Base-by-base conservation (phyloP, 2,888 invertebrate species). In the Gymnocheta viridis region DNA sequence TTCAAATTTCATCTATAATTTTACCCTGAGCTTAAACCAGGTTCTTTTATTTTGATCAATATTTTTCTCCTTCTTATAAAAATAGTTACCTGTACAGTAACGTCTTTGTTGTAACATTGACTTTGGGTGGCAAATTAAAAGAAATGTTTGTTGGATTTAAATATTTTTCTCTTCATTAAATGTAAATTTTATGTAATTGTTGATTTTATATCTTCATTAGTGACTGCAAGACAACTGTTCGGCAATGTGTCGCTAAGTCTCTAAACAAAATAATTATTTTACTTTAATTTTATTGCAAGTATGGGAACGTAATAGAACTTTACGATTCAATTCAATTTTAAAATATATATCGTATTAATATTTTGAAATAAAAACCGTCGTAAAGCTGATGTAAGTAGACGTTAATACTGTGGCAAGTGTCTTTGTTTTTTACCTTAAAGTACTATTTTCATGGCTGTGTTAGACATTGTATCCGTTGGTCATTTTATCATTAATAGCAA, bases 91-190 rank as follows among this genome's bases (percentile, higher is more conserved):
- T 22, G 64, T 24, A 60, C 38, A 22, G 38, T 49, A 41, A 51
- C 35, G 47, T 47, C 35, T 17, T 19, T n/a, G n/a, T 35, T 69
- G 62, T 62, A 69, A 62, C 62, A 54, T 79, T 70, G 35, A 70
- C 73, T 79, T 76, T 83, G 83, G 83, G 83, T 83, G 83, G 83
- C 74, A 76, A 83, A 70, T 76, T 82, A 69, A 64, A 49, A 35
- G 41, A 70, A 74, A 80, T 70, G 49, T 66, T 19, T 62, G 22
- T 32, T 64, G 27, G 49, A 79, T 80, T 73, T 58, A 49, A 73
- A 73, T 80, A 47, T 64, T 60, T 41, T 29, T 62, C 69, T 72
- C 66, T 72, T 72, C 66, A 77, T 77, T 82, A 82, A 77, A 82
- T 66, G 38, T 17, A 60, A 44, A 38, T 72, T 54, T 82, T 27